Conservation (phyloP, 23 tunicate species). For the Clavelina lepadiformis region DNA sequence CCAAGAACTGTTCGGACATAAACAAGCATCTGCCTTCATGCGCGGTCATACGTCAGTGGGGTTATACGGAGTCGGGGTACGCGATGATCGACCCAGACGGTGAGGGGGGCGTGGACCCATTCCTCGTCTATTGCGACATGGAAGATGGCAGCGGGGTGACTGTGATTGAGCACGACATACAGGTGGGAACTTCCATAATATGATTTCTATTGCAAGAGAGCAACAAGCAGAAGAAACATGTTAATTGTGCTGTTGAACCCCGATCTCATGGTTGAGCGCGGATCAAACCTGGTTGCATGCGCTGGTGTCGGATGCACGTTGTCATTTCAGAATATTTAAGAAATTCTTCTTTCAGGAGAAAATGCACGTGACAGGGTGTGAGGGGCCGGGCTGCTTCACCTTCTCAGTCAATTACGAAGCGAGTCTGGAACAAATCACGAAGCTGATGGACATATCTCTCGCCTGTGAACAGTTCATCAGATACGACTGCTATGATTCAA, state of each 20-base stretch:
- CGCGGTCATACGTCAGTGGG: constrained; percentile 90
- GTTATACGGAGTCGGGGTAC: constrained; percentile 85
- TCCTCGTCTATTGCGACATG: constrained; percentile 96
- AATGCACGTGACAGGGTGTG: constrained; percentile 62
- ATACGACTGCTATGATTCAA: constrained; percentile 96
- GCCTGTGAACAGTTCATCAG: constrained; percentile 91
- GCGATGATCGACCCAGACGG: constrained; percentile 99
- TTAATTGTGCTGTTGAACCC: too few species aligned
- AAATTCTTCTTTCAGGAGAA: too few species aligned
- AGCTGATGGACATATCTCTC: constrained; percentile 62
- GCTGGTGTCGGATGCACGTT: background rate
- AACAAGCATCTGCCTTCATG: constrained; percentile 97
- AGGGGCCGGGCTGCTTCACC: constrained; percentile 66
- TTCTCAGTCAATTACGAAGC: constrained; percentile 54
- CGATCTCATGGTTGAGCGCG: background rate
- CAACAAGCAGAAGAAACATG: too few species aligned
- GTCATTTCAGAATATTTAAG: too few species aligned
- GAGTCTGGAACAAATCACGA: constrained; percentile 54
- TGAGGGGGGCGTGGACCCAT: constrained; percentile 90
- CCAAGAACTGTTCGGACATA: constrained; percentile 68
- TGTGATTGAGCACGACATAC: constrained; percentile 45
- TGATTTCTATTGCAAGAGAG: too few species aligned
- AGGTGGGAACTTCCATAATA: too few species aligned
- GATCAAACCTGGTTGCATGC: background rate
- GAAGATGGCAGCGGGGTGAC: constrained; percentile 85